phyloP scores from a whole-genome alignment of 2,888 invertebrate species.

The Autographa pulchrina region DNA sequence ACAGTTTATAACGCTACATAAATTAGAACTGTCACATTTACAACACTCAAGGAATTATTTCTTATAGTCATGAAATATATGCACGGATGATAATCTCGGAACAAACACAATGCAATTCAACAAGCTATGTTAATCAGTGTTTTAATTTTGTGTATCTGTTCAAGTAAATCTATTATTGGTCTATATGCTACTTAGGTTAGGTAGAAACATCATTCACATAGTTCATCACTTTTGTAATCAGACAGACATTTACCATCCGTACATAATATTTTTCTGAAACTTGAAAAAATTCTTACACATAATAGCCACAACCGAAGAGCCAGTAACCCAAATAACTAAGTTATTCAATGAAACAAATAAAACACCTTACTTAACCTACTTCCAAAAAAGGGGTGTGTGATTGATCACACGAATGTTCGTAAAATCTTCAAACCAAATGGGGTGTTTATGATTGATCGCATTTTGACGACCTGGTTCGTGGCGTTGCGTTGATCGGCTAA shows the following conservation, averaged over 20 bases:
- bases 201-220: no score
- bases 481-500: constrained; percentile 60
- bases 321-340: constrained; percentile 39
- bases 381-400: constrained; percentile 57
- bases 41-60: no score
- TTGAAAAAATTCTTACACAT: not conserved
- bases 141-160: no score
- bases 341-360: constrained; percentile 25
- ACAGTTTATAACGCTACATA: no score
- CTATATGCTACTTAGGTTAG: no score
- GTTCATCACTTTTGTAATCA: no score
- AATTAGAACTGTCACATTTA: no score
- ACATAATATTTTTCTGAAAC: not conserved
- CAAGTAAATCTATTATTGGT: no score
- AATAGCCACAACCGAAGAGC: constrained; percentile 18
- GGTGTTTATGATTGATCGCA: constrained; percentile 67
- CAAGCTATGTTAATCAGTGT: no score
- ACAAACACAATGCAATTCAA: not conserved
- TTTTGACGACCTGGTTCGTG: constrained; percentile 52
- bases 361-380: constrained; percentile 54
- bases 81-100: not conserved
- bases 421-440: constrained; percentile 51
- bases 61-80: not conserved
- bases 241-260: not conserved
- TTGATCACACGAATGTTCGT: constrained; percentile 63